Evolutionary conservation across 2,888 invertebrate species (phyloP).

Genomic region (Caenorhabditis sp.): DNA sequence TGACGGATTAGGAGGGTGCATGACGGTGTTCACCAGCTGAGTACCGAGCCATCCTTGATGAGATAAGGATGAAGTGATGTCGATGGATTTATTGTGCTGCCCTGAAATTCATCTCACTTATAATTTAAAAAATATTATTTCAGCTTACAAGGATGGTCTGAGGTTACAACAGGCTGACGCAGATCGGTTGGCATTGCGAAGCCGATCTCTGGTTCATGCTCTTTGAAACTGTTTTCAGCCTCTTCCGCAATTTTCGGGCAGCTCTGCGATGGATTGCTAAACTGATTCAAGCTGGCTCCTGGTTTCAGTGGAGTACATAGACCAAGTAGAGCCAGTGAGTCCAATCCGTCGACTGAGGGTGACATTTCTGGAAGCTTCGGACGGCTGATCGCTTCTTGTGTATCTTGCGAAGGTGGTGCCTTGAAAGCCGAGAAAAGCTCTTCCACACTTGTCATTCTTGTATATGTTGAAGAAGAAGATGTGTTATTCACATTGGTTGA

Average conservation of each 20-base stretch:
- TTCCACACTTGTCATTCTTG: conserved; percentile 45
- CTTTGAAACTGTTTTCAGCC: background rate
- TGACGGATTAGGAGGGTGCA: conserved; percentile 47
- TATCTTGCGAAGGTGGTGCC: background rate
- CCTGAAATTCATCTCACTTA: conserved; percentile 24
- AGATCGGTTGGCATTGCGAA: conserved; percentile 61
- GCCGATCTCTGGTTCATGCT: conserved; percentile 10
- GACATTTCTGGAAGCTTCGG: conserved; percentile 62
- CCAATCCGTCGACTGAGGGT: conserved; percentile 49
- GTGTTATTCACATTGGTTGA: background rate
- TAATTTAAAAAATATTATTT: background rate
- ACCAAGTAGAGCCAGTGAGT: conserved; percentile 51
- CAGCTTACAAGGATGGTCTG: conserved; percentile 53
- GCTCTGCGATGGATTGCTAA: conserved; percentile 13
- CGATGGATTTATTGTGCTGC: conserved; percentile 32
- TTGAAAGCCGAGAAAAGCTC: conserved; percentile 54
- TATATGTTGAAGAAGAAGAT: conserved; percentile 3
- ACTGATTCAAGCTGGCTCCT: conserved; percentile 46
- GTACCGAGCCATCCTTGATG: conserved; percentile 61
- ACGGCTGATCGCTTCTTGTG: background rate
- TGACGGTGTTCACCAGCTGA: conserved; percentile 58
- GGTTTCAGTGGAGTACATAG: conserved; percentile 60
- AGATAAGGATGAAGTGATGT: conserved; percentile 17
- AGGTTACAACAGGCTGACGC: conserved; percentile 52
- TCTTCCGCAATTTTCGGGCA: conserved; percentile 54